These are phyloP conservation scores for Denticeps clupeoides DNA, from an alignment of 2,797 vertebrate genomes.

Conservation along the genomic window DNA sequence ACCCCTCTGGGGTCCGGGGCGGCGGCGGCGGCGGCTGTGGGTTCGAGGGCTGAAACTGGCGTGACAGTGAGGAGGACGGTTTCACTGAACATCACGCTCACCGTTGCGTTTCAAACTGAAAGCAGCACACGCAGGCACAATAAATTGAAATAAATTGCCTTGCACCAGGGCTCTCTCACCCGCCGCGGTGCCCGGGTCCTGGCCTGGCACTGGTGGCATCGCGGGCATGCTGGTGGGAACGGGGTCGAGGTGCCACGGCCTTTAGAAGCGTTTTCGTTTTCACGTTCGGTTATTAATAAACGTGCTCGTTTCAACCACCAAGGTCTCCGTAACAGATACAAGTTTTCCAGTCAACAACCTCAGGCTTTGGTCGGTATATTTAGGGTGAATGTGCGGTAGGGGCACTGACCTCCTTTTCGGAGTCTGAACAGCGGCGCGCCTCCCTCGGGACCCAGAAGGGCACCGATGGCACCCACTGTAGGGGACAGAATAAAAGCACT, in stretches of 20 bases:
- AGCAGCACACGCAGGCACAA: conserved; percentile 7
- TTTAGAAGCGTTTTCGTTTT: too few relatives aligned
- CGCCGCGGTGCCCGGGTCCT: too few relatives aligned
- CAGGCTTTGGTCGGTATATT: background rate
- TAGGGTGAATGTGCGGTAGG: background rate
- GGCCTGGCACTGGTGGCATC: background rate
- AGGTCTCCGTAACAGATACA: too few relatives aligned
- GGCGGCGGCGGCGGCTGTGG: conserved; percentile 50
- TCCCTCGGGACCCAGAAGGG: background rate
- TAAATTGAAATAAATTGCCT: background rate
- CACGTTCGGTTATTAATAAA: too few relatives aligned
- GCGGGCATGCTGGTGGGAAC: background rate
- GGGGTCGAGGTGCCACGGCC: background rate
- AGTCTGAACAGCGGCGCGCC: background rate
- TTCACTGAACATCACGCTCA: too few relatives aligned
- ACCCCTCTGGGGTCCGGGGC: conserved; percentile 49
- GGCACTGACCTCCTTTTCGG: background rate
- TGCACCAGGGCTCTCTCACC: too few relatives aligned
- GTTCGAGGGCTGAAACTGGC: conserved; percentile 86
- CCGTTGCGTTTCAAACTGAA: too few relatives aligned
- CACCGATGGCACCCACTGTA: background rate
- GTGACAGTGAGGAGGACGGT: conserved; percentile 20
- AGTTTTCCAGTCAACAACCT: background rate
- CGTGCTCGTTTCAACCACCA: too few relatives aligned
- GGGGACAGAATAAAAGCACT: too few relatives aligned